Evolutionary conservation across 2,113 vertebrate species (phyloP), one percentile per base, ranked within the genome.

Genomic region (Ancistrus triradiatus): DNA sequence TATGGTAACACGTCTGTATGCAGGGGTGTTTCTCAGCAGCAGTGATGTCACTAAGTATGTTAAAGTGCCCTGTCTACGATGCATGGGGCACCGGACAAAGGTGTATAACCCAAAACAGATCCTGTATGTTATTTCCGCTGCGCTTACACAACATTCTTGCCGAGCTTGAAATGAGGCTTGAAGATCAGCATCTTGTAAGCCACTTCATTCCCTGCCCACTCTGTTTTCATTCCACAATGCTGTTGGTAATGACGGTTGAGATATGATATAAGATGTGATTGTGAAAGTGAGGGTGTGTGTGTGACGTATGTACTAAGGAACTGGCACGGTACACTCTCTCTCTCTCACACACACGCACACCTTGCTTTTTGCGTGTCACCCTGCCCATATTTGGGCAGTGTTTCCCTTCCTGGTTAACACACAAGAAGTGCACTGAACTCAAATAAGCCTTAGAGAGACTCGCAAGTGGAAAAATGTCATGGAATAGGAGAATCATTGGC

Each of bases 331-430:
- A 66, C 43, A 44, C 47, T 75, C 78, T 79, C 67, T 63, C 78
- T 79, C 77, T n/a, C n/a, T n/a, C n/a, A n/a, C n/a, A n/a, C n/a
- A n/a, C n/a, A n/a, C n/a, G n/a, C n/a, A 83, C 84, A 83, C 85
- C 85, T 84, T 81, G 77, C 48, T 68, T 44, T 70, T 68, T 68
- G 27, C 11, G 11, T 65, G 82, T 80, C 78, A 76, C 78, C 63
- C 51, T 80, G 80, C 73, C 73, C 81, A 84, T 84, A 88, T 85
- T 85, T 87, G 85, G 84, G 72, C 77, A 84, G 9, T 63, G 72
- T 81, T 86, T 87, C 84, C 84, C 65, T 76, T 83, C 80, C 86
- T 86, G 84, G 82, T 78, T 77, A 80, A 59, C 74, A 73, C 48
- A 65, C 72, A 74, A 25, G 42, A 50, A 46, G 48, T 48, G 18